A percentile compares a stretch with the other conserved stretches of the same genome.
Conservation (phyloP, 2,113 vertebrate genomes). For the Neodon shergylaensis region DNA sequence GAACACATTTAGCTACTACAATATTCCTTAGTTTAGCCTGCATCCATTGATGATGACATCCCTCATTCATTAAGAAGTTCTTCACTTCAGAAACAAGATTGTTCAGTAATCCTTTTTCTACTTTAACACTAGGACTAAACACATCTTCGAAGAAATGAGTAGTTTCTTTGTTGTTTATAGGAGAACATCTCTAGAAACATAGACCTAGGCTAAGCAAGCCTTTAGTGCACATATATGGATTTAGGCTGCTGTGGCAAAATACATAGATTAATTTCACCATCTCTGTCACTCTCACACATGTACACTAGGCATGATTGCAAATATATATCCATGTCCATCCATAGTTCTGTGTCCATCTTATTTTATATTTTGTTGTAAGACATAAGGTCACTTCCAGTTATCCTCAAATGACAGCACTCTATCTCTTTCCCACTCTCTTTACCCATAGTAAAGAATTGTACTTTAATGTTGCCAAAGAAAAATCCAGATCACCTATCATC, state of each 20-base stretch:
- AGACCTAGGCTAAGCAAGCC: not conserved
- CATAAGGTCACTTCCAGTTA: not conserved
- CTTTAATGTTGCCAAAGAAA: not conserved
- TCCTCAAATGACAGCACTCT: not conserved
- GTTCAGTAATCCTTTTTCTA: not conserved
- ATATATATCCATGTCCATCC: not conserved
- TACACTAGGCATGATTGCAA: not conserved
- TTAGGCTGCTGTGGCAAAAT: not conserved
- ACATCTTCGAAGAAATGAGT: not conserved
- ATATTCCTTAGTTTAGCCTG: not conserved
- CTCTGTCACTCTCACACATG: not conserved
- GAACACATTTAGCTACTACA: not conserved
- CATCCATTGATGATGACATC: not conserved
- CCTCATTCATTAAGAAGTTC: not conserved
- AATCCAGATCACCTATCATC: not conserved
- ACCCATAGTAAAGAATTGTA: not conserved
- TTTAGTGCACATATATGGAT: not conserved
- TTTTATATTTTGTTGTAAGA: not conserved
- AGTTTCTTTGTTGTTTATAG: not conserved
- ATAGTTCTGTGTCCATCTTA: not conserved
- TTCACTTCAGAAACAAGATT: not conserved
- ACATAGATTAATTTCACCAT: not conserved
- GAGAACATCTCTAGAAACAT: not conserved
- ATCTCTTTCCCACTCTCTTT: not conserved
- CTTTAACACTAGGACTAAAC: not conserved